Evolutionary conservation across 1,140 invertebrate species (phyloP), one percentile per base, ranked within the genome.

Genomic region (Zaprionus tsacasi): DNA sequence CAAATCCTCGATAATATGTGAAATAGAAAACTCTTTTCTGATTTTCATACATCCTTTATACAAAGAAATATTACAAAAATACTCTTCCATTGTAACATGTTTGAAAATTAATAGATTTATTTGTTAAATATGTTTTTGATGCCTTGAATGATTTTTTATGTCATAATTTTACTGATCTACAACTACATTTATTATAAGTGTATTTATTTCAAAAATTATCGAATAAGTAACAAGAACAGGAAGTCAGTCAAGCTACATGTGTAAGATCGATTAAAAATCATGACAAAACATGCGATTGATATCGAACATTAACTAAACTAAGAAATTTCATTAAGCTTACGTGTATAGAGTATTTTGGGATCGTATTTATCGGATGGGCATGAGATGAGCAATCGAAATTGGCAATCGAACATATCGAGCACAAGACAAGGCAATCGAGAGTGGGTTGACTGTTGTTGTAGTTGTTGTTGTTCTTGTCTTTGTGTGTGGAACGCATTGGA

Each of bases 331-430:
- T 30, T 40, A 74, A 74, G 71, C 66, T 43, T 33, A 50, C 13
- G 71, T 74, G 66, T 70, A 15, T 6, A 17, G 33, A 63, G 66
- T 74, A 66, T 66, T 48, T 15, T 27, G 57, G 64, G 45, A 11
- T 35, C 38, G 52, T 65, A 55, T 55, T 30, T 55, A 40, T 65
- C 35, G 61, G 38, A 43, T 65, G 25, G n/a, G 4, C 38, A 57
- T 57, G 27, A 30, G 15, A 38, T 57, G 55, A 35, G n/a, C 10
- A 35, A 27, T 43, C 54, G 48, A 54, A 52, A 21, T 21, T 1
- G 21, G n/a, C 10, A 35, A 27, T 43, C 54, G 48, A 54, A 52
- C 15, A 36, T 54, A 17, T 52, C 33, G 40, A 45, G 36, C 59
- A 30, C 36, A 12, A 33, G 15, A 38, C 27, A 69, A 56, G 33